phyloP scores from a whole-genome alignment of 92 coral and sea anemone species.

The Scolanthus callimorphus region DNA sequence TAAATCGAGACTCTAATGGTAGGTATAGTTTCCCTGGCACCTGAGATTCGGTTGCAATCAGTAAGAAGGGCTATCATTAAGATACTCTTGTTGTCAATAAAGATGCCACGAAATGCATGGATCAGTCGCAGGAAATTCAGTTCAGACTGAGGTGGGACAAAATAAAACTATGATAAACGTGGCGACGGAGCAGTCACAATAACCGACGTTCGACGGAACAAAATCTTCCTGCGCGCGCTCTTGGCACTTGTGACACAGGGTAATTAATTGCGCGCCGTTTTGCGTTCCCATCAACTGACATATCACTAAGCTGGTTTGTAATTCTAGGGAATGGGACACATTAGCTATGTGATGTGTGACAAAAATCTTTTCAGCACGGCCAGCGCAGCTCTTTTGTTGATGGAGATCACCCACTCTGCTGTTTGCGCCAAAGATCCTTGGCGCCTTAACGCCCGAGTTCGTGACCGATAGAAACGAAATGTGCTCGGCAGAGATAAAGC shows the following conservation, averaged over 20 bases:
- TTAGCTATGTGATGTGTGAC: not conserved
- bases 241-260: not conserved
- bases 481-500: constrained; percentile 14
- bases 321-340: not conserved
- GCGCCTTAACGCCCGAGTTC: constrained; percentile 29
- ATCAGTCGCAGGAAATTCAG: not conserved
- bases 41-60: not conserved
- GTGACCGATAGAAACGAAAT: constrained; percentile 28
- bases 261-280: constrained; percentile 1
- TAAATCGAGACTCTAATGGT: not conserved
- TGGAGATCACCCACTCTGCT: constrained; percentile 14
- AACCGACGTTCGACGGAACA: too few species aligned
- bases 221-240: too few species aligned
- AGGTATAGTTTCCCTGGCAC: not conserved
- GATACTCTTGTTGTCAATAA: not conserved
- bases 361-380: not conserved
- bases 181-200: too few species aligned
- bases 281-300: not conserved
- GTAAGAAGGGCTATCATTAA: not conserved
- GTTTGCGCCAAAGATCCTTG: not conserved
- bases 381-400: constrained; percentile 1
- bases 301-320: not conserved
- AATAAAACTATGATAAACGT: too few species aligned
- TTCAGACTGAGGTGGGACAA: too few species aligned
- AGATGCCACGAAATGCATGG: not conserved